phyloP scores from a whole-genome alignment of 2,888 invertebrate genomes.

The Coleophora flavipennella region DNA sequence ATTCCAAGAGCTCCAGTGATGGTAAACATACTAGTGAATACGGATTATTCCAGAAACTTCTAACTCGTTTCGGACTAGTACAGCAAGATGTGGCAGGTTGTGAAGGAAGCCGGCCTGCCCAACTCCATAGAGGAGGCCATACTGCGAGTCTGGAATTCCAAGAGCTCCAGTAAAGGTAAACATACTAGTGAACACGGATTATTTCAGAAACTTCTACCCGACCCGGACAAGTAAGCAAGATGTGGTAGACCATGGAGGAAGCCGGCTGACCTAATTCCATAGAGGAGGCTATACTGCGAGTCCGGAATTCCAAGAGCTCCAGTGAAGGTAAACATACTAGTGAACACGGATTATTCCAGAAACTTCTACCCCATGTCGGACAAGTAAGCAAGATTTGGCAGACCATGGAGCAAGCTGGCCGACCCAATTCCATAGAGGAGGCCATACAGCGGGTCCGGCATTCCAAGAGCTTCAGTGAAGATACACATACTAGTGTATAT shows the following conservation, averaged over 20 bases:
- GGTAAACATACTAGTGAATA: no score
- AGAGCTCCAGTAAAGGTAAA: conserved; percentile 79
- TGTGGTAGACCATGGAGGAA: conserved; percentile 77
- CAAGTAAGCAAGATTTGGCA: conserved; percentile 99
- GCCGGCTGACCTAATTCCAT: conserved; percentile 85
- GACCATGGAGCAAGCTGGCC: conserved; percentile 88
- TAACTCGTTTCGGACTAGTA: conserved; percentile 99
- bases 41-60: no score
- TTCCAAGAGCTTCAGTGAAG: conserved; percentile 81
- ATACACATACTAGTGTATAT: no score
- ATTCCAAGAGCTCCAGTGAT: conserved; percentile 78
- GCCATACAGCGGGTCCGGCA: conserved; percentile 79
- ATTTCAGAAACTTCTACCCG: no score
- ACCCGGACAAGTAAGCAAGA: no score
- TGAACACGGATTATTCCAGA: no score
- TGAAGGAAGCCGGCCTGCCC: conserved; percentile 88
- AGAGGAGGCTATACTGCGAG: conserved; percentile 83
- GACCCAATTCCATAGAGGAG: conserved; percentile 85
- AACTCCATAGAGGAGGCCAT: conserved; percentile 85
- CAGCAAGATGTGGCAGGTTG: conserved; percentile 98
- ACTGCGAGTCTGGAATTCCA: conserved; percentile 73
- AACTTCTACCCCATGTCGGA: conserved; percentile 98
- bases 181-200: no score
- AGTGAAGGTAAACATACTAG: conserved; percentile 80
- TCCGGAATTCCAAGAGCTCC: conserved; percentile 75